A percentile compares a stretch with the other conserved stretches of the same genome.
Conservation (phyloP, 2,888 invertebrate genomes). For the Apodemia mormo region DNA sequence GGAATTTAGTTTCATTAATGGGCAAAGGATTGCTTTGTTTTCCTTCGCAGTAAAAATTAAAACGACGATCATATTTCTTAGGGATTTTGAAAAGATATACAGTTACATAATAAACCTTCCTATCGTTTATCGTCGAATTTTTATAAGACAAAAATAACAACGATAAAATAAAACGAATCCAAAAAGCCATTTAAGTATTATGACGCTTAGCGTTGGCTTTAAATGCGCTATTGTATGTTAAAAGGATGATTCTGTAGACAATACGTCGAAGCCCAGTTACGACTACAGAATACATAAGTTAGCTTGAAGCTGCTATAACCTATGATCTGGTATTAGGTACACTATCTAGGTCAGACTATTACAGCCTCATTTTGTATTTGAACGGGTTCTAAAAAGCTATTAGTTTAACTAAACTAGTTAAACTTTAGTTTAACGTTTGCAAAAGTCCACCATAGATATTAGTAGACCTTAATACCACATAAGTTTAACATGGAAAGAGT, state of each 20-base stretch:
- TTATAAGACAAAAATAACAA: not conserved
- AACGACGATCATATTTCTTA: too few relatives aligned
- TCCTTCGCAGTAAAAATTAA: too few relatives aligned
- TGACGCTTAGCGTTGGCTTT: not conserved
- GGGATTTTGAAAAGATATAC: too few relatives aligned
- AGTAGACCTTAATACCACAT: too few relatives aligned
- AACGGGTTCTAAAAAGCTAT: not conserved
- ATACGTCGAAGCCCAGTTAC: not conserved
- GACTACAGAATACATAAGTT: conserved; percentile 4
- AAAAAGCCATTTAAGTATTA: conserved; percentile 5
- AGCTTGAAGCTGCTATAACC: conserved; percentile 6
- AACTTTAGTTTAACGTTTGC: too few relatives aligned
- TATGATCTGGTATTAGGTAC: not conserved
- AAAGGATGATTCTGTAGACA: conserved; percentile 9
- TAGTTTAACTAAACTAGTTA: not conserved
- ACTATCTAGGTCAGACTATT: conserved; percentile 5
- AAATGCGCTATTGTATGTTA: conserved; percentile 7
- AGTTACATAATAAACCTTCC: too few relatives aligned
- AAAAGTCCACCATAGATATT: too few relatives aligned
- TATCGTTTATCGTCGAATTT: too few relatives aligned
- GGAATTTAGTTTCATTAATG: too few relatives aligned
- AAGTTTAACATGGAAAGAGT: too few relatives aligned
- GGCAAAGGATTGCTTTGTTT: too few relatives aligned
- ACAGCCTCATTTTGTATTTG: not conserved
- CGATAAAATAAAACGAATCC: not conserved